Evolutionary conservation across 2,113 vertebrate species (phyloP).

Genomic region (Taurulus bubalis): DNA sequence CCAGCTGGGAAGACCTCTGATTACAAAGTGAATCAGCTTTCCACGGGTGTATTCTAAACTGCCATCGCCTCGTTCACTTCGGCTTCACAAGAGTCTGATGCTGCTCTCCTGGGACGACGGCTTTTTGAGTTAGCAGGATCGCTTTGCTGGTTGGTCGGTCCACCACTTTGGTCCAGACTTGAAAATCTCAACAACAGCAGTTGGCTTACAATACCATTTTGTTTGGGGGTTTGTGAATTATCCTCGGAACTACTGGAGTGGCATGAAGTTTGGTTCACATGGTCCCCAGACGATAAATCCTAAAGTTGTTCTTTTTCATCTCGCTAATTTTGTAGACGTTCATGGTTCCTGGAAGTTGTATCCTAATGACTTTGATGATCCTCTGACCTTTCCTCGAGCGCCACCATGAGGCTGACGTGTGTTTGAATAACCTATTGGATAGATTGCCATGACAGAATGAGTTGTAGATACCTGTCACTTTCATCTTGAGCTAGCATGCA

Average conservation of each 20-base stretch:
- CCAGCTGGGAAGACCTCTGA: constrained; percentile 30
- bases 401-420: background rate
- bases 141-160: background rate
- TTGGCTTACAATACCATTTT: too few relatives aligned
- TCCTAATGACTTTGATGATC: background rate
- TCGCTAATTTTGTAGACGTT: background rate
- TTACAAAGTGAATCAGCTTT: constrained; percentile 42
- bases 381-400: background rate
- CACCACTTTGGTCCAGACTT: background rate
- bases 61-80: background rate
- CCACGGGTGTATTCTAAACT: constrained; percentile 30
- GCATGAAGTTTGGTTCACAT: background rate
- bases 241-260: background rate
- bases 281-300: background rate
- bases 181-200: background rate
- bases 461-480: too few relatives aligned
- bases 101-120: background rate
- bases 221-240: background rate
- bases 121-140: background rate
- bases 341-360: background rate
- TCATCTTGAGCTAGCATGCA: background rate
- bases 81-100: background rate
- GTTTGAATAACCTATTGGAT: too few relatives aligned
- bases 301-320: background rate
- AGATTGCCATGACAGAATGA: too few relatives aligned